Percentiles rank a stretch among this genome's conserved stretches.
phyloP scores from a whole-genome alignment of 2,888 invertebrate genomes.

The Heliconius hortense region DNA sequence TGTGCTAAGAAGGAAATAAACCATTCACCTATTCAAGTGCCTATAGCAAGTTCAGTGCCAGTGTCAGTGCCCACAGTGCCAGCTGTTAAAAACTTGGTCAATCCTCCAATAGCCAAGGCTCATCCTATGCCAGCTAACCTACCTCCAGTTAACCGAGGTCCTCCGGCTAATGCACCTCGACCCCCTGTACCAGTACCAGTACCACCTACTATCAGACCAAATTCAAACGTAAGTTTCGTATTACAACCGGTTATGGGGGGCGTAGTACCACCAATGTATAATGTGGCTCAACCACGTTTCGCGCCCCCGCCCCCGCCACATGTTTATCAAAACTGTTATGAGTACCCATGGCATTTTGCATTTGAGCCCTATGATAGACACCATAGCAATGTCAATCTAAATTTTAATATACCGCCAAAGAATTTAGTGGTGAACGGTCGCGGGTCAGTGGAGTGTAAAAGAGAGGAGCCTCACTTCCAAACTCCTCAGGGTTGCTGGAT shows the following conservation, averaged over 20 bases:
- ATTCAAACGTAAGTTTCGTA: conserved; percentile 77
- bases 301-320: conserved; percentile 53
- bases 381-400: conserved; percentile 68
- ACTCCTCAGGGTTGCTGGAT: conserved; percentile 72
- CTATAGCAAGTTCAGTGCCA: conserved; percentile 25
- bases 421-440: conserved; percentile 68
- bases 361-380: conserved; percentile 68
- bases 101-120: conserved; percentile 52
- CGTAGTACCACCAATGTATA: conserved; percentile 56
- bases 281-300: conserved; percentile 46
- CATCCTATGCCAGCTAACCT: conserved; percentile 53
- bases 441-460: conserved; percentile 57
- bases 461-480: conserved; percentile 53
- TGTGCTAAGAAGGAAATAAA: conserved; percentile 49
- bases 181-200: conserved; percentile 31
- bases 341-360: conserved; percentile 72
- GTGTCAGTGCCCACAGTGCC: conserved; percentile 45
- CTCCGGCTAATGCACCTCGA: conserved; percentile 44
- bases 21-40: not conserved
- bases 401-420: conserved; percentile 73
- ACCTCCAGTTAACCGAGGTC: conserved; percentile 44
- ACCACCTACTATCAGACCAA: conserved; percentile 50
- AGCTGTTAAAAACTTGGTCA: conserved; percentile 45
- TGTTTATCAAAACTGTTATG: conserved; percentile 68
- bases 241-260: conserved; percentile 64